Conservation (phyloP, 2,113 vertebrate genomes). For the Dendropsophus ebraccatus region DNA sequence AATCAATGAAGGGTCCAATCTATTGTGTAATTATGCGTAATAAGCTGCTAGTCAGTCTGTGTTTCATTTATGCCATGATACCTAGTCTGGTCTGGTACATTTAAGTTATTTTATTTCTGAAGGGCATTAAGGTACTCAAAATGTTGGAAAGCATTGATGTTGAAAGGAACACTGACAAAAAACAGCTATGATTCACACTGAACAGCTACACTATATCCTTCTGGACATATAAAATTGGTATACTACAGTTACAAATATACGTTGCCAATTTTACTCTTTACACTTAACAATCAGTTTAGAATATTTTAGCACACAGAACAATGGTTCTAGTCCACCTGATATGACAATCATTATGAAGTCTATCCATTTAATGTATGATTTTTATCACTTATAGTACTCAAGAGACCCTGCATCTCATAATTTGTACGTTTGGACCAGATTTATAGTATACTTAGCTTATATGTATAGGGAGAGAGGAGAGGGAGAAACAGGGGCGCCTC, state of each 20-base stretch:
- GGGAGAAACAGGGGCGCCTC: too few relatives aligned
- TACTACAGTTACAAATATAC: background rate
- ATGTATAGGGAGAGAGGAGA: too few relatives aligned
- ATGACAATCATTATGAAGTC: constrained; percentile 11
- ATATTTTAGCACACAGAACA: background rate
- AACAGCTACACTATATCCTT: too few relatives aligned
- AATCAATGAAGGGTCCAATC: background rate
- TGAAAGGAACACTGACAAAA: too few relatives aligned
- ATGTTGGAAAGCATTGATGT: background rate
- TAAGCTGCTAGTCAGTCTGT: background rate
- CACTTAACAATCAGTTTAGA: background rate
- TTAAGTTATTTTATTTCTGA: too few relatives aligned
- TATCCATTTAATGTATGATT: constrained; percentile 9
- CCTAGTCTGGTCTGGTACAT: background rate
- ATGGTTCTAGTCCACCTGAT: background rate
- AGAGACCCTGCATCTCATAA: constrained; percentile 4
- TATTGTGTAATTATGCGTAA: background rate
- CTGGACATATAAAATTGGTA: background rate
- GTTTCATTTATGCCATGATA: background rate
- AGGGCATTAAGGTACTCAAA: too few relatives aligned
- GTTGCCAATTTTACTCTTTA: too few relatives aligned
- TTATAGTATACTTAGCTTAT: constrained; percentile 37
- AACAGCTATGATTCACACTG: too few relatives aligned
- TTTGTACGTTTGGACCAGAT: constrained; percentile 24
- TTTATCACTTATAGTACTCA: background rate